Conservation (phyloP, 2,797 vertebrate genomes). For the Nothura maculosa region DNA sequence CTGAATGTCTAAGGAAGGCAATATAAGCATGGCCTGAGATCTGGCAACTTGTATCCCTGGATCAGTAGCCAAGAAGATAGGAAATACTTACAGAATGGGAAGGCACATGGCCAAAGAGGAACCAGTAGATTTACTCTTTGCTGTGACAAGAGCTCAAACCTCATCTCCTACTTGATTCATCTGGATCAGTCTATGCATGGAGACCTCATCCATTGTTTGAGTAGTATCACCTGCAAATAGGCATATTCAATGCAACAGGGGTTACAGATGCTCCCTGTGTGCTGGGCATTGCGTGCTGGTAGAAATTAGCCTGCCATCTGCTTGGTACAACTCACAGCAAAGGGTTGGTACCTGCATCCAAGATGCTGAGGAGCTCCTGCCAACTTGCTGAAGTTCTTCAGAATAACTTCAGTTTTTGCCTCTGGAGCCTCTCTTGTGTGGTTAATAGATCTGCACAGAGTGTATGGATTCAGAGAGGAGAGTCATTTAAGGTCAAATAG, state of each 20-base stretch:
- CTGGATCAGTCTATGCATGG: neutral
- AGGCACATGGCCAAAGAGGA: neutral
- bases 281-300: slow-evolving; percentile 37
- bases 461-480: neutral
- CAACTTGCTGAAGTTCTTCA: slow-evolving; percentile 32
- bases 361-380: slow-evolving; percentile 24
- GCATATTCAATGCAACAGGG: slow-evolving; percentile 40
- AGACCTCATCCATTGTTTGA: neutral
- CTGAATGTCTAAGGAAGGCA: accelerated
- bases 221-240: slow-evolving; percentile 6
- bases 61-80: neutral
- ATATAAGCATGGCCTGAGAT: neutral
- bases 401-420: neutral
- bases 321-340: neutral
- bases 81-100: neutral
- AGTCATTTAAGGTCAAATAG: neutral
- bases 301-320: slow-evolving; percentile 67
- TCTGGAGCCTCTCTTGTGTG: neutral
- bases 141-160: neutral
- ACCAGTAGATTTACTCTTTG: neutral
- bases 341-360: slow-evolving; percentile 9
- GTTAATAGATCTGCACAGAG: neutral
- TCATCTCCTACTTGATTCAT: neutral
- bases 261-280: neutral
- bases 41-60: neutral